Evolutionary conservation across 2,888 invertebrate species (phyloP), one percentile per base, ranked within the genome.

Genomic region (Tipula confusa): DNA sequence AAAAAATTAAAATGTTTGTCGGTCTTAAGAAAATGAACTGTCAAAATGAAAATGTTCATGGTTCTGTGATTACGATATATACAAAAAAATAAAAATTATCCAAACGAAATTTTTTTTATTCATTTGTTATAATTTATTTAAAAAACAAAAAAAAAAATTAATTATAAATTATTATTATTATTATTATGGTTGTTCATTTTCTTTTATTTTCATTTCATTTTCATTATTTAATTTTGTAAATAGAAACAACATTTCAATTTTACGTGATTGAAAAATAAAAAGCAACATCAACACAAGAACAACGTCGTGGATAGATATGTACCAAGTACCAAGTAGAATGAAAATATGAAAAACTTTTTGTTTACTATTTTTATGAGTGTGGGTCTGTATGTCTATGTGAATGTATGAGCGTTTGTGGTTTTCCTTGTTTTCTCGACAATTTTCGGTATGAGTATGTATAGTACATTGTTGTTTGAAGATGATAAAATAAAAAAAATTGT

Each of bases 61-160:
- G 43, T 1, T 15, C 43, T 43, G 43, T 43, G 43, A 43, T 43
- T 43, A 43, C 43, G 43, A 43, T n/a, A n/a, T n/a, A n/a, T n/a
- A n/a, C n/a, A n/a, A n/a, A n/a, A n/a, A n/a, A n/a, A 15, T 9
- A 64, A 64, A 64, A 64, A 18, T 64, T 24, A 64, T 64, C 64
- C 64, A 64, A 24, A 24, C 7, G 15, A 15, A 43, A 24, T 24
- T 15, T 43, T 6, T 36, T 7, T 36, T 36, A 43, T 43, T 43
- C 36, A 43, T 43, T 64, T 18, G 64, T 64, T 64, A 64, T 64
- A 64, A 64, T 64, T 64, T 64, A 64, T 64, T 64, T 64, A 64
- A 24, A 43, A n/a, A 43, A 43, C 15, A 43, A 36, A 43, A n/a
- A 2, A n/a, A 64, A 64, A 64, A 64, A 64, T 64, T 64, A 64